Base-by-base conservation (phyloP, 2,113 vertebrate genomes). In the Hepsetus odoe region DNA sequence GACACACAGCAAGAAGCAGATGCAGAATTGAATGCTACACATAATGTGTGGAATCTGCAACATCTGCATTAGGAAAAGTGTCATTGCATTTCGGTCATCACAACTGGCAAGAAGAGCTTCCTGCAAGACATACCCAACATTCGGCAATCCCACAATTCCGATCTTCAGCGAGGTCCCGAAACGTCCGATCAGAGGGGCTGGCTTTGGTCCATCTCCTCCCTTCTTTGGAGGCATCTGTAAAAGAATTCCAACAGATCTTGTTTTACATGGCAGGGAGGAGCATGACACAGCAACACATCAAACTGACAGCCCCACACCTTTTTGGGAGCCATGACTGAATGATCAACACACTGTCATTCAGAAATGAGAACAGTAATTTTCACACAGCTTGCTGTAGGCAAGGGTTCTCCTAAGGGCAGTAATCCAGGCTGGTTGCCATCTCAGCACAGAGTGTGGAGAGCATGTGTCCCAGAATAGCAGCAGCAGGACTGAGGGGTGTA, bases 111-210 rank as follows among this genome's bases (percentile, higher is more conserved):
- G 22, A 32, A 0, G 0, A 7, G 13, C 5, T 44, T 44, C 20
- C 3, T 64, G 42, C 22, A 8, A 18, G 1, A 93, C 96, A 70
- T 93, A 98, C 98, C 98, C 98, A 55, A 99, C 96, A 89, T 99
- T 99, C 16, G 98, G 98, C 85, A 99, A 92, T 88, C 98, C 98
- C 71, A 99, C 98, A 83, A 99, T 98, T 84, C 97, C 98, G 86
- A 98, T 97, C 90, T 98, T 99, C 88, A 99, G 88, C 10, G 97
- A 97, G 42, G 97, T 98, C 85, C 98, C 97, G 86, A 99, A 99
- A 78, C 98, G 92, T 87, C 97, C 98, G 86, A 99, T 98, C 80
- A 99, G 93, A 33, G 95, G 94, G 40, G 93, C 88, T 14, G 90
- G 88, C 67, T 99, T 99, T 35, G 96, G 91, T 77, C 93, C 96